Evolutionary conservation across 2,888 invertebrate genomes (phyloP), one percentile per base, ranked within the genome.

Genomic region (Polydrusus pterygomalis): DNA sequence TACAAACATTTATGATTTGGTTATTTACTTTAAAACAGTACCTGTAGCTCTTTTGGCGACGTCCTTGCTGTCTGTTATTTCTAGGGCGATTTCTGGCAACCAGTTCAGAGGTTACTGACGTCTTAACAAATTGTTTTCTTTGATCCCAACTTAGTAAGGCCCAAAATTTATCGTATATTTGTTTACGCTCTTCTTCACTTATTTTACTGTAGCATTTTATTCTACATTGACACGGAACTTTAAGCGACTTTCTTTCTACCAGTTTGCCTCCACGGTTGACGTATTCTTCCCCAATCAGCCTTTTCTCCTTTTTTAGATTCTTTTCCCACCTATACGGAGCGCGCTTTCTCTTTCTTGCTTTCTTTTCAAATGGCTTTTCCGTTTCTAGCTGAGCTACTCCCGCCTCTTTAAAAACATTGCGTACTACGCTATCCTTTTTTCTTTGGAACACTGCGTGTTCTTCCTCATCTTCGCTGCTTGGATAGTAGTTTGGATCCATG

Each of bases 141-240:
- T 56, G 56, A 34, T 56, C 56, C 56, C 56, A 56, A 17, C 34
- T 56, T 15, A 30, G 13, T n/a, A 15, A 17, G 7, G 15, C 25
- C 56, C 56, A 56, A 17, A 56, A 56, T 34, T 18, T 56, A 3
- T 56, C 56, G 13, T 17, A 17, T 1, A 56, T 56, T 17, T 56
- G 13, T 56, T 18, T 56, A 13, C 56, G 15, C 13, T 17, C 15
- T 18, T 56, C 56, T 56, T 17, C 15, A 30, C 13, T 13, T 30
- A 56, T 56, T 56, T 56, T 56, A n/a, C 30, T 18, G 34, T 56
- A 56, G 18, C 56, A 56, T 18, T 56, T 56, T n/a, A 56, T 40
- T 40, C 40, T 40, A 40, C 40, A 40, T 40, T 40, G 40, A 40
- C 40, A 40, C 40, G 40, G 40, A 40, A 40, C 40, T 40, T 40